phyloP scores from a whole-genome alignment of 2,113 vertebrate genomes.

The Protobothrops mucrosquamatus region DNA sequence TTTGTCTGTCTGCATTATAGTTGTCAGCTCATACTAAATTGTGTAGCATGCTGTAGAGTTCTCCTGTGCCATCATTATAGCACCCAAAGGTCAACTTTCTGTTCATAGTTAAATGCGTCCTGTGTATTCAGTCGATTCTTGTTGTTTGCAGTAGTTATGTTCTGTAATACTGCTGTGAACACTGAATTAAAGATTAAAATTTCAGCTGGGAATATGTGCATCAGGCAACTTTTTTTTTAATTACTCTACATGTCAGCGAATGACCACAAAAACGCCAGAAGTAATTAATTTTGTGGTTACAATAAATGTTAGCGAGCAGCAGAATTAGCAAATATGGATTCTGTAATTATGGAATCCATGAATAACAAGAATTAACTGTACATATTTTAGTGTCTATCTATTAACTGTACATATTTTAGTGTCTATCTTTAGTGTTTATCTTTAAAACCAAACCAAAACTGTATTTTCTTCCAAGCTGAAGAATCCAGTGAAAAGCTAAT shows the following conservation, averaged over 20 bases:
- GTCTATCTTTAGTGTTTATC: too few species aligned
- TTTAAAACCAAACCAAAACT: neutral
- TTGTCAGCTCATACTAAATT: slow-evolving; percentile 33
- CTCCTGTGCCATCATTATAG: slow-evolving; percentile 38
- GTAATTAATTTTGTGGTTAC: neutral
- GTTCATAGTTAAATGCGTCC: slow-evolving; percentile 12
- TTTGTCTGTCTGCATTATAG: slow-evolving; percentile 44
- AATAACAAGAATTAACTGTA: neutral
- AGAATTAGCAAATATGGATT: neutral
- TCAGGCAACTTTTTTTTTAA: neutral
- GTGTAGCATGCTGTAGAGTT: slow-evolving; percentile 28
- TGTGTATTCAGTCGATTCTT: neutral
- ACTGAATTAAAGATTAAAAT: neutral
- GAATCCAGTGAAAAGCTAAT: neutral
- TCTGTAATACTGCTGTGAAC: neutral
- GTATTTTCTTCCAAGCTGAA: neutral
- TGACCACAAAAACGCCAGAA: neutral
- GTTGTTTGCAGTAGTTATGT: neutral
- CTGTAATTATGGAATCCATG: slow-evolving; percentile 1
- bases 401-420: neutral
- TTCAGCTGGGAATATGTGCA: neutral
- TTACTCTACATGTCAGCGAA: neutral
- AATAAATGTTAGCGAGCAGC: neutral
- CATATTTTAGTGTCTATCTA: neutral
- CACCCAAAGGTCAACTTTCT: slow-evolving; percentile 12